phyloP scores from a whole-genome alignment of 2,888 invertebrate genomes.

The Cepaea hortensis region DNA sequence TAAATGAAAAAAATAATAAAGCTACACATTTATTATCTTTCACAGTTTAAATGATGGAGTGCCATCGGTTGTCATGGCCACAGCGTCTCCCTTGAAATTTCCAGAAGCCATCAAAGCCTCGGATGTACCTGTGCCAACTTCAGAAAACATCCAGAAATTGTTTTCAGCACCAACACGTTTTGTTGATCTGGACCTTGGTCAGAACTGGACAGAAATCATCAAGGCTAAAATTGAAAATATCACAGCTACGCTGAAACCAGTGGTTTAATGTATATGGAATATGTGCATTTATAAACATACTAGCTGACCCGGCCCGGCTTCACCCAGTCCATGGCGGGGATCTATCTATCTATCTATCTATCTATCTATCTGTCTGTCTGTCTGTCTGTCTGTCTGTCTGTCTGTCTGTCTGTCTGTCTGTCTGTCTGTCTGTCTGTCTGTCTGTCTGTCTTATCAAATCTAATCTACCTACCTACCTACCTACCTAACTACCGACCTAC shows the following conservation, averaged over 20 bases:
- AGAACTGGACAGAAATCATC: slow-evolving; percentile 70
- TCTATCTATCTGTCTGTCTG: too few species aligned
- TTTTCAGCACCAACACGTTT: slow-evolving; percentile 60
- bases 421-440: too few species aligned
- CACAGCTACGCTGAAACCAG: slow-evolving; percentile 1
- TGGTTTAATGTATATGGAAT: neutral
- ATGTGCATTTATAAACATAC: neutral
- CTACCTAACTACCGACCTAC: too few species aligned
- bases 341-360: too few species aligned
- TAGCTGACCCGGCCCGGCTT: too few species aligned
- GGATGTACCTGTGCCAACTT: slow-evolving; percentile 62
- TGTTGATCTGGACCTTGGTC: slow-evolving; percentile 64
- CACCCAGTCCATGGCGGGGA: too few species aligned
- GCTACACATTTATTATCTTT: neutral
- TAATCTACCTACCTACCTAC: too few species aligned
- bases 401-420: too few species aligned
- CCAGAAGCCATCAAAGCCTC: slow-evolving; percentile 72
- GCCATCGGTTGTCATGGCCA: slow-evolving; percentile 72
- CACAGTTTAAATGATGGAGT: slow-evolving; percentile 37
- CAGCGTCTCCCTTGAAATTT: slow-evolving; percentile 77
- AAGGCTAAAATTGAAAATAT: slow-evolving; percentile 62
- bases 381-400: too few species aligned
- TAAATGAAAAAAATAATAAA: too few species aligned
- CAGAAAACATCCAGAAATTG: slow-evolving; percentile 58
- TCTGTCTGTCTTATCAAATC: too few species aligned